A percentile compares a stretch with the other conserved stretches of the same genome.
phyloP scores from a whole-genome alignment of 2,797 vertebrate genomes.

The Pyrocephalus nanus region DNA sequence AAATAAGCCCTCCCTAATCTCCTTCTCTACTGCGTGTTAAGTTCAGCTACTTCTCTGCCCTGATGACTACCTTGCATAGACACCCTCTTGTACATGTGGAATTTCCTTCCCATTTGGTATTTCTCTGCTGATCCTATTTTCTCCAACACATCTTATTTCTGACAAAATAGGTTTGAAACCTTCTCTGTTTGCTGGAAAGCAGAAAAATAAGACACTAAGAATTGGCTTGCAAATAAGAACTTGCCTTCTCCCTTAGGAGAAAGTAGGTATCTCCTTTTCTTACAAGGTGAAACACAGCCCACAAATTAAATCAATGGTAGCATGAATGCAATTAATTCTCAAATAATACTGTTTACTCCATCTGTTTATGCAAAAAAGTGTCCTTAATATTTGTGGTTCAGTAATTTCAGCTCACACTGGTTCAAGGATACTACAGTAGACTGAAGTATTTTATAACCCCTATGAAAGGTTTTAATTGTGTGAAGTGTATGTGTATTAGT shows the following conservation, averaged over 20 bases:
- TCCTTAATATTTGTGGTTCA: background rate
- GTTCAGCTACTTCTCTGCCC: background rate
- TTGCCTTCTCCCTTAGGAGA: background rate
- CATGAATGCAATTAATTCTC: background rate
- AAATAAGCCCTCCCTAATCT: background rate
- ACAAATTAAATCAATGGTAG: background rate
- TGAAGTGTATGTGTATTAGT: background rate
- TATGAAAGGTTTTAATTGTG: background rate
- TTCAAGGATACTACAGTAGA: background rate
- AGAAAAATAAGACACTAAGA: background rate
- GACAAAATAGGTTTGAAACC: background rate
- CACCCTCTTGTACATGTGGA: background rate
- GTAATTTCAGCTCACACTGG: background rate
- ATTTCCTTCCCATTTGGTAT: background rate
- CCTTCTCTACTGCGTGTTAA: background rate
- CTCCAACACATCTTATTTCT: background rate
- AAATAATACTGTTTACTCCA: background rate
- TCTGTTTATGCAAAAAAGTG: background rate
- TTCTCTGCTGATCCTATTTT: background rate
- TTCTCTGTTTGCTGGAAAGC: background rate
- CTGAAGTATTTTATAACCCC: background rate
- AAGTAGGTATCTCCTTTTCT: background rate
- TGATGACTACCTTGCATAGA: background rate
- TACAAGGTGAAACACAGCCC: background rate
- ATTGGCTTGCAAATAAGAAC: background rate